Evolutionary conservation across 2,888 invertebrate genomes (phyloP), one percentile per base, ranked within the genome.

Genomic region (Nowickia ferox): DNA sequence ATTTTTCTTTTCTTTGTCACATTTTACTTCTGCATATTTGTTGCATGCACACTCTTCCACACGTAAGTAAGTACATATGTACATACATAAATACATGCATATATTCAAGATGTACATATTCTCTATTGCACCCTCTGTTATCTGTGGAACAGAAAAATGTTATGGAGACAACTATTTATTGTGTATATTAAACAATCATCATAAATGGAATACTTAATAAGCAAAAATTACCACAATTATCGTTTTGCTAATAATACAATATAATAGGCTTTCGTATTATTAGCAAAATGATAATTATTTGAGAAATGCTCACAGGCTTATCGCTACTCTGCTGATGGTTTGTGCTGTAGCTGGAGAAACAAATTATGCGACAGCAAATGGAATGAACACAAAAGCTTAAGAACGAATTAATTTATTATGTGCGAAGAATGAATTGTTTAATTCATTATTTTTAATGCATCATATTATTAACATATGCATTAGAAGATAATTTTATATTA

Each of bases 1-100:
- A 2, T 71, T 82, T 68, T 69, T 48, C 40, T 71, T 53, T 71
- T 75, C 9, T 61, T n/a, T 65, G 3, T 48, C 40, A 57, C 42
- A 44, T 17, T 78, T 61, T 40, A 63, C 53, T 79, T 71, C 79
- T 71, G 71, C 53, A 79, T 63, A 55, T 44, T 19, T 55, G 4
- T 30, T 6, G 40, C 38, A 40, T 2, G 13, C 17, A 46, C 10
- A 22, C 44, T n/a, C 3, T 15, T 42, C 9, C 15, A 61, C 48
- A 61, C 17, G 30, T 30, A 30, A 30, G 30, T 30, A 30, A 30
- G 6, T 30, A 68, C 17, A 42, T 8, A 53, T 19, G 11, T 1
- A 57, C 17, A 55, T 10, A 40, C 30, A 48, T 17, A 68, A 19
- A 22, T 66, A 19, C 17, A 22, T n/a, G 17, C 42, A 22, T 51